Conservation (phyloP, 2,888 invertebrate species). For the Lepidocyrtinus sp. region DNA sequence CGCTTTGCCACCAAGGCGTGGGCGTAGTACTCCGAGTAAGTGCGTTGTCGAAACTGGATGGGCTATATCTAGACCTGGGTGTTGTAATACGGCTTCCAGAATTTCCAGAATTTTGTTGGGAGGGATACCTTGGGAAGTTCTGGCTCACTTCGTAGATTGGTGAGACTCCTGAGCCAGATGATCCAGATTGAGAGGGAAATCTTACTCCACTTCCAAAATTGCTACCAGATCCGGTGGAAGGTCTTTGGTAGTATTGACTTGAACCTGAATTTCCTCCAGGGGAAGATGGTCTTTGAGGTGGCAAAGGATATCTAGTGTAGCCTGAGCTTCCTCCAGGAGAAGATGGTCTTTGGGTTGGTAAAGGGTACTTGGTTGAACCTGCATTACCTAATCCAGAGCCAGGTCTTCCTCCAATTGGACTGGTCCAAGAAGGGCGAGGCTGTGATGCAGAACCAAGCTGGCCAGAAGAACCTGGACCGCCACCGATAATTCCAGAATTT, state of each 20-base stretch:
- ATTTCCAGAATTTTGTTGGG: no score
- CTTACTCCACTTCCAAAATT: no score
- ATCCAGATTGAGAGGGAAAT: no score
- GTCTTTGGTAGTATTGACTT: background rate
- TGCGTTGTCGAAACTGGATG: no score
- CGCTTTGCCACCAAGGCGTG: constrained; percentile 22
- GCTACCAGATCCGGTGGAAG: background rate
- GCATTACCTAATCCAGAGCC: no score
- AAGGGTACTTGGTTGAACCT: background rate
- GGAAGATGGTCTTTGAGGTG: background rate
- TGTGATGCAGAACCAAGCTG: background rate
- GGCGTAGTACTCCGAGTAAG: no score
- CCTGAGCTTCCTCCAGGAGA: no score
- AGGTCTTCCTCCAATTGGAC: no score
- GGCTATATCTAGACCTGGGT: no score
- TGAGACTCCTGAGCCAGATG: background rate
- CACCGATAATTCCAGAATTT: background rate
- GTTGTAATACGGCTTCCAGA: no score
- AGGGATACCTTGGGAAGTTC: background rate
- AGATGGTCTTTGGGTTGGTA: no score
- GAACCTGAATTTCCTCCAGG: background rate
- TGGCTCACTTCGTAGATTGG: background rate
- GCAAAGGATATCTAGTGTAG: background rate
- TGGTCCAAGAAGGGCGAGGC: background rate
- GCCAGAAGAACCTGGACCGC: no score